Base-by-base conservation (phyloP, 2,888 invertebrate genomes). In the Coremacera marginata region DNA sequence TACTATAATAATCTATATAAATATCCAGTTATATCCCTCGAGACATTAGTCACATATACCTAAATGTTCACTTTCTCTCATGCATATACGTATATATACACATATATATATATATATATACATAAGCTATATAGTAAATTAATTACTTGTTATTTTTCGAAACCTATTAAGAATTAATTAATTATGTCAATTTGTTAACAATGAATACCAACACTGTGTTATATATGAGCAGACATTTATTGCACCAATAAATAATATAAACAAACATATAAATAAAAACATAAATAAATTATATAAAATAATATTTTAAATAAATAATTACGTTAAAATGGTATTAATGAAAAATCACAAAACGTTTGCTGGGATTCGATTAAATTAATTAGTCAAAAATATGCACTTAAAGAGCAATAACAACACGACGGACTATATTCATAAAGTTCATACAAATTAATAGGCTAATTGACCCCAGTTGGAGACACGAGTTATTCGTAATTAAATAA, bases 61-160 rank as follows among this genome's bases (percentile, higher is more conserved):
- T 72, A 62, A 62, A 72, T 71, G 72, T 65, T 44, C 70, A 77
- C 74, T 79, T 77, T 77, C 73, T 80, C 44, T 78, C 73, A 70
- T 78, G 60, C 63, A 75, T 62, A 70, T 67, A 57, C 31, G 70
- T 74, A 67, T 55, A 74, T 75, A 63, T 76, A 60, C 52, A 70
- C 72, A 80, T 60, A 70, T 68, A 78, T 19, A 74, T 67, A 78
- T 57, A 63, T 37, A 71, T 67, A 67, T 22, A 49, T 25, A 44
- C 22, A 49, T 22, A 9, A 11, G 8, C 22, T 65, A 34, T 31
- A 16, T 37, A 65, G 25, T 62, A 9, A 62, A 62, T 62, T 31
- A 27, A 65, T 65, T 65, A 65, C 34, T 55, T 19, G 19, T 55
- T 55, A 22, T 19, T 55, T 19, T 55, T 55, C 3, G 11, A 11